These are phyloP conservation scores for Solea senegalensis DNA, from an alignment of 2,113 vertebrate species.

Conservation along the genomic window DNA sequence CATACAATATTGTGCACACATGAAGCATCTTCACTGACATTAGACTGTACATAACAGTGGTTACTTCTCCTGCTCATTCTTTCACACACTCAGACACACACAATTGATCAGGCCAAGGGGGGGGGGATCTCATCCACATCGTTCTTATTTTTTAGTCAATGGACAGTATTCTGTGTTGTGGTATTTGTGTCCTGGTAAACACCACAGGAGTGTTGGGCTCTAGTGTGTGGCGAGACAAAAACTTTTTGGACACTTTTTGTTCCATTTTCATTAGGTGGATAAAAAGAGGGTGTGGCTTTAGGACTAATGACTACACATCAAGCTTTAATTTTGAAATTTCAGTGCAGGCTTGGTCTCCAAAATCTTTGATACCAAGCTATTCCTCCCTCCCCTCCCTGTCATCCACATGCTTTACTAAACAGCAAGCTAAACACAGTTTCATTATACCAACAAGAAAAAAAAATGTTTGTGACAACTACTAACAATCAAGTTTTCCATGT, in stretches of 20 bases:
- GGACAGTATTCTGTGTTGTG: constrained; percentile 38
- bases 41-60: constrained; percentile 76
- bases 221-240: constrained; percentile 44
- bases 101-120: constrained; percentile 50
- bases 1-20: constrained; percentile 76
- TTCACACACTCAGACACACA: constrained; percentile 30
- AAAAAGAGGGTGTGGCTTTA: constrained; percentile 56
- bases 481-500: constrained; percentile 52
- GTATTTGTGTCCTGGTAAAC: constrained; percentile 50
- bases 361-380: constrained; percentile 50
- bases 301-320: constrained; percentile 68
- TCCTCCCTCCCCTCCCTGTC: constrained; percentile 27
- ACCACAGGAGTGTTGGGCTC: constrained; percentile 66
- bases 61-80: constrained; percentile 61
- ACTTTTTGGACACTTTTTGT: constrained; percentile 35
- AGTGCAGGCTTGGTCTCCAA: constrained; percentile 81
- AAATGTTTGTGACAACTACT: constrained; percentile 50
- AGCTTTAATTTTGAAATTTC: constrained; percentile 71
- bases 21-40: constrained; percentile 75
- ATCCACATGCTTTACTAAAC: constrained; percentile 70
- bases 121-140: constrained; percentile 39
- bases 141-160: constrained; percentile 29
- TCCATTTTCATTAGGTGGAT: constrained; percentile 35
- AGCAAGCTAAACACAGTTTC: constrained; percentile 70
- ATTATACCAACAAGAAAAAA: constrained; percentile 61